A percentile compares a stretch with the other conserved stretches of the same genome.
Evolutionary conservation across 2,113 vertebrate genomes (phyloP).

Genomic region (Glareola pratincola): DNA sequence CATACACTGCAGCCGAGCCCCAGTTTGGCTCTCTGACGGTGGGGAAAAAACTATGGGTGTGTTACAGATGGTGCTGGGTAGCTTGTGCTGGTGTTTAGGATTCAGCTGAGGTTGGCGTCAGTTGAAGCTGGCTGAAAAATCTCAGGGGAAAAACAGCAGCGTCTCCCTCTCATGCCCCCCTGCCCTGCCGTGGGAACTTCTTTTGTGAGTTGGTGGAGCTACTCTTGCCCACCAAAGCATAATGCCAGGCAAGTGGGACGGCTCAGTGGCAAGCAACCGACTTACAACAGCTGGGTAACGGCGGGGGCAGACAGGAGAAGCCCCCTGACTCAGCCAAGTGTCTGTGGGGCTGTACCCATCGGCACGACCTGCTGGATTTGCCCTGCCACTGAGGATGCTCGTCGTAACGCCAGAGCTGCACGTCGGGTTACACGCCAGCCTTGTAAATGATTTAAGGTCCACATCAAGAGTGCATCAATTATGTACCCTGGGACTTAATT

Average conservation of each 20-base stretch:
- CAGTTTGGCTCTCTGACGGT: not conserved
- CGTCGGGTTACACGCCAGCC: not conserved
- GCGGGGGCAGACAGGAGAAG: not conserved
- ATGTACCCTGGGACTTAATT: conserved; percentile 61
- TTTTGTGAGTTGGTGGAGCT: not conserved
- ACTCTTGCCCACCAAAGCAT: not conserved
- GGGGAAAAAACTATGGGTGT: not conserved
- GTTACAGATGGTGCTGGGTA: not conserved
- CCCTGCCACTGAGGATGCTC: not conserved
- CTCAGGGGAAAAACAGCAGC: not conserved
- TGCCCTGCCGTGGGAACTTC: accelerated
- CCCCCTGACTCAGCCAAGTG: accelerated
- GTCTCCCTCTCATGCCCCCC: accelerated
- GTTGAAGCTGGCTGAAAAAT: not conserved
- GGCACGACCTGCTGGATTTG: not conserved
- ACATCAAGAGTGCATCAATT: conserved; percentile 50
- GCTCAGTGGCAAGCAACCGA: accelerated
- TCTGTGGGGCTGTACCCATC: not conserved
- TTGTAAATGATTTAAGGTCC: conserved; percentile 58
- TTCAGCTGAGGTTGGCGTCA: not conserved
- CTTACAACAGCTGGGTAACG: not conserved
- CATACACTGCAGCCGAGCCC: accelerated
- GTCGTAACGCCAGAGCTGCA: not conserved
- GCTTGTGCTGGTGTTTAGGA: not conserved
- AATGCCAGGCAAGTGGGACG: not conserved